These are phyloP conservation scores for Endomychus coccineus DNA, from an alignment of 2,888 invertebrate genomes.

Conservation along the genomic window DNA sequence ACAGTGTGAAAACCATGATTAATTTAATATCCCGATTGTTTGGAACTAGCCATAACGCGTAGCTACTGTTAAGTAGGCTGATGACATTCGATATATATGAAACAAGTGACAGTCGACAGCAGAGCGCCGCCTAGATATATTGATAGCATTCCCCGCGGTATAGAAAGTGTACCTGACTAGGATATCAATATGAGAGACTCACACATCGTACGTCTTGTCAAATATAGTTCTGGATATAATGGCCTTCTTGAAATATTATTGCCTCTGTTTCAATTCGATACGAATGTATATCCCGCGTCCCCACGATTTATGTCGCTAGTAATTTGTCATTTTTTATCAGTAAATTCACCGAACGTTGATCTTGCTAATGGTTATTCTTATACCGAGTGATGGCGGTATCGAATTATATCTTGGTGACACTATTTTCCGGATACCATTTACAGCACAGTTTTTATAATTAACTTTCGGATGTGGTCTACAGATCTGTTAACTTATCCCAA, in stretches of 20 bases:
- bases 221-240: slow-evolving; percentile 37
- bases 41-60: slow-evolving; percentile 24
- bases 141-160: slow-evolving; percentile 36
- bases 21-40: slow-evolving; percentile 20
- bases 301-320: slow-evolving; percentile 21
- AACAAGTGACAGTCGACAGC: slow-evolving; percentile 33
- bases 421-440: no score
- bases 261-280: slow-evolving; percentile 30
- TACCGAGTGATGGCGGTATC: no score
- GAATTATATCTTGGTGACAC: no score
- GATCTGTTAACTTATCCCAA: no score
- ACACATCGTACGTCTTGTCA: slow-evolving; percentile 39
- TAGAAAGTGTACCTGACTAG: slow-evolving; percentile 37
- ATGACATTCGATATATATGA: slow-evolving; percentile 32
- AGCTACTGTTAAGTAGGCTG: slow-evolving; percentile 32
- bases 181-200: slow-evolving; percentile 36
- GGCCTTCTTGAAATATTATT: slow-evolving; percentile 39
- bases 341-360: no score
- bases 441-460: no score
- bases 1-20: no score
- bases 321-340: slow-evolving; percentile 18
- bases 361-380: no score
- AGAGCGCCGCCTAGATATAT: slow-evolving; percentile 30
- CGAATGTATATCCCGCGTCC: slow-evolving; percentile 19
- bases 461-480: no score